Evolutionary conservation across 2,797 vertebrate species (phyloP).

Genomic region (Urosaurus nigricauda): DNA sequence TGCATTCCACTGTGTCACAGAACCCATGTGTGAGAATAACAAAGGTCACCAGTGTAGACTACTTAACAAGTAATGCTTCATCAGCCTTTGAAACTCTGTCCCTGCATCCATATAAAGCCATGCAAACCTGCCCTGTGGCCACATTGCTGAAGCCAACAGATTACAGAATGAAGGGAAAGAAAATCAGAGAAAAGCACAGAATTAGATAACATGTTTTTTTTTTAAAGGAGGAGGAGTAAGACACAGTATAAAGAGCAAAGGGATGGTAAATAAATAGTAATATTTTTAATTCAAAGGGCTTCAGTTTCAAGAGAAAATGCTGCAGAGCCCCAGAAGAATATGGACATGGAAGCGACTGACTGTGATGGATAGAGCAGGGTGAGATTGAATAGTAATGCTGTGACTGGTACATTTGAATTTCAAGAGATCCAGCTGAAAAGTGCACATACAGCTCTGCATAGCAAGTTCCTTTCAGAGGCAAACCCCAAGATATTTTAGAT

Average conservation of each 20-base stretch:
- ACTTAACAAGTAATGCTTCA: background rate
- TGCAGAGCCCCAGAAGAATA: slow-evolving; percentile 6
- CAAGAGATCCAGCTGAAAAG: background rate
- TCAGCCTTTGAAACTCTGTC: background rate
- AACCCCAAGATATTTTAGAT: slow-evolving; percentile 21
- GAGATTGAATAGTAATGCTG: background rate
- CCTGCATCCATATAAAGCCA: no score
- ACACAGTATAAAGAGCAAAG: no score
- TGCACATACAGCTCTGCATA: slow-evolving; percentile 16
- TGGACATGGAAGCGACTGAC: background rate
- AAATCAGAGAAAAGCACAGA: background rate
- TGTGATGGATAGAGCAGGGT: slow-evolving; percentile 9
- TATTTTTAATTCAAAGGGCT: background rate
- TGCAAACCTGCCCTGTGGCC: no score
- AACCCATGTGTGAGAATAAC: background rate
- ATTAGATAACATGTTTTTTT: background rate
- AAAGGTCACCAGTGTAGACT: background rate
- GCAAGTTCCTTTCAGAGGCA: slow-evolving; percentile 16
- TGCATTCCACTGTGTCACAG: background rate
- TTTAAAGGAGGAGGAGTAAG: no score
- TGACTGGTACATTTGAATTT: slow-evolving; percentile 36
- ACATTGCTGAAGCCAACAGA: background rate
- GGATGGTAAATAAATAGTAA: background rate
- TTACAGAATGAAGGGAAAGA: background rate
- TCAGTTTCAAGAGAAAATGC: background rate